Conservation (phyloP, 1,140 invertebrate genomes). For the Palaemon carinicauda region DNA sequence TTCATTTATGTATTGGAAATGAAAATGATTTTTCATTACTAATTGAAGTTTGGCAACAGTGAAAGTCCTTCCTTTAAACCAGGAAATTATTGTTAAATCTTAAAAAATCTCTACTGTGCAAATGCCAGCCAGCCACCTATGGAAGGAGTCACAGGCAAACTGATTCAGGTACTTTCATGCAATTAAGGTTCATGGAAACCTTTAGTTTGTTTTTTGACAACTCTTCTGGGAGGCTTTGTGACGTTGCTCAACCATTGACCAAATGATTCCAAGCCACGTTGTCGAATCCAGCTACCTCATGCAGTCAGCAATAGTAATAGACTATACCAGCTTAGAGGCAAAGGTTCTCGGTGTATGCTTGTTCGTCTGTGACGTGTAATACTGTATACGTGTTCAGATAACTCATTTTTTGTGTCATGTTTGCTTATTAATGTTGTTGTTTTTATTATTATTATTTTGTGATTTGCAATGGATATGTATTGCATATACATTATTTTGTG, state of each 20-base stretch:
- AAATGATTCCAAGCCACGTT: slow-evolving; percentile 57
- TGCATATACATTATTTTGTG: too few relatives aligned
- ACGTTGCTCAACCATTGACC: slow-evolving; percentile 56
- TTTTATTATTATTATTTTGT: neutral
- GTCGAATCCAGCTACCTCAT: slow-evolving; percentile 54
- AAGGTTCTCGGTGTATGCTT: slow-evolving; percentile 26
- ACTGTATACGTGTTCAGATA: neutral
- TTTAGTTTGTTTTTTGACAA: neutral
- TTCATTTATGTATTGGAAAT: too few relatives aligned
- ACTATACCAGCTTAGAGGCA: slow-evolving; percentile 55
- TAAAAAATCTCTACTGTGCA: neutral
- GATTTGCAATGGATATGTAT: too few relatives aligned
- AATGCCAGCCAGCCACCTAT: slow-evolving; percentile 14
- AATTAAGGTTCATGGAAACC: neutral
- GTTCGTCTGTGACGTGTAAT: neutral
- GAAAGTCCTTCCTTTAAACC: too few relatives aligned
- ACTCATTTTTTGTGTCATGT: neutral
- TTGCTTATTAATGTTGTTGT: neutral
- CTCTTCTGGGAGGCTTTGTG: slow-evolving; percentile 47
- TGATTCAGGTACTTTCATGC: neutral
- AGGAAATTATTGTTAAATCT: too few relatives aligned
- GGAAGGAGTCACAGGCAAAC: neutral
- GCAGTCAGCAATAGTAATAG: slow-evolving; percentile 57
- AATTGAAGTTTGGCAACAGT: too few relatives aligned
- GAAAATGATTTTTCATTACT: too few relatives aligned